Evolutionary conservation across 2,113 vertebrate genomes (phyloP).

Genomic region (Brachyhypopomus occidentalis): DNA sequence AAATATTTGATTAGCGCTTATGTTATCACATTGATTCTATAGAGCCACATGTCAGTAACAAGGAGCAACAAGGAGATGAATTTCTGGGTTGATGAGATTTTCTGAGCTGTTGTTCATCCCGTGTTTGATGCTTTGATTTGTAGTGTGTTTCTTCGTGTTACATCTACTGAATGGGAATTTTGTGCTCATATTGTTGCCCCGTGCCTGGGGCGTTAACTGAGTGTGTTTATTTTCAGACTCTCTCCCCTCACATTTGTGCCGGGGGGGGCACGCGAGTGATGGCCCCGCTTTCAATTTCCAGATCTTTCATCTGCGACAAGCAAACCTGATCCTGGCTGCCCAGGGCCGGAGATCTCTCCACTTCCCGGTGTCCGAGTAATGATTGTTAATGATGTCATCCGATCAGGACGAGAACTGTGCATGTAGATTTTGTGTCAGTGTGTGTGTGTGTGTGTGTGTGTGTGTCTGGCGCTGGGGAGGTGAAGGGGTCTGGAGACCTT

Average conservation of each 20-base stretch:
- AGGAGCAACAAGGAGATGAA: not conserved
- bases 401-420: conserved; percentile 71
- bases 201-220: not conserved
- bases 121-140: not conserved
- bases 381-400: conserved; percentile 81
- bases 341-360: conserved; percentile 71
- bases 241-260: conserved; percentile 4
- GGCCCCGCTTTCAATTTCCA: conserved; percentile 61
- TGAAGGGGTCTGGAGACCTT: conserved; percentile 33
- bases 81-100: not conserved
- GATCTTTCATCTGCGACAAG: conserved; percentile 70
- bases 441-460: conserved; percentile 53
- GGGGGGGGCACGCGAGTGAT: conserved; percentile 17
- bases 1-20: conserved; percentile 56
- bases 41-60: not conserved
- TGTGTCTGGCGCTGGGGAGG: not conserved
- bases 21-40: conserved; percentile 42
- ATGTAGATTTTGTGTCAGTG: conserved; percentile 49
- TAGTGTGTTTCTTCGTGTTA: not conserved
- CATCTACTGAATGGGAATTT: not conserved
- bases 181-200: not conserved
- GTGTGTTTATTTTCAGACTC: conserved; percentile 23
- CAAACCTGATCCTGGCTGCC: conserved; percentile 72
- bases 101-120: not conserved
- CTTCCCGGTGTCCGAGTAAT: conserved; percentile 78